Conservation (phyloP, 2,797 vertebrate genomes). For the Propithecus deckenii region DNA sequence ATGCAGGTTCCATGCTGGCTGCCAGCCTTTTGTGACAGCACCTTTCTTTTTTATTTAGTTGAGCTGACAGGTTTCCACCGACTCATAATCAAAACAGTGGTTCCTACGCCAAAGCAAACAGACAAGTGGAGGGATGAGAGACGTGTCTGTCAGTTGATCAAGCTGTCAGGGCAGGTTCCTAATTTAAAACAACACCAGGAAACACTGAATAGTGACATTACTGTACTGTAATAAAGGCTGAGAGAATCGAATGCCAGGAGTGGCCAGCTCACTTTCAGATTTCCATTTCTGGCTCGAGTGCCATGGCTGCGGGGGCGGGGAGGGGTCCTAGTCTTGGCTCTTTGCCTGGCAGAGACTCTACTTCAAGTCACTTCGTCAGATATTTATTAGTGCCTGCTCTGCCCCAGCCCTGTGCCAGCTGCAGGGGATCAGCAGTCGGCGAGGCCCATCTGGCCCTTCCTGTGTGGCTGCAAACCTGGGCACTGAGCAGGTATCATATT, state of each 20-base stretch:
- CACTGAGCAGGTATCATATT: fast-evolving
- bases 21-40: not conserved
- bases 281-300: not conserved
- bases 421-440: not conserved
- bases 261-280: not conserved
- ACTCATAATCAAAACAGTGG: not conserved
- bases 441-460: not conserved
- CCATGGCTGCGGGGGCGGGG: no score
- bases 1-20: not conserved
- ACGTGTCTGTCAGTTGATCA: not conserved
- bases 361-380: not conserved
- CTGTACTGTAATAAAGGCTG: not conserved
- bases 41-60: not conserved
- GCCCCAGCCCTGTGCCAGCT: not conserved
- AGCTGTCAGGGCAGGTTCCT: not conserved
- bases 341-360: not conserved
- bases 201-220: not conserved
- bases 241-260: not conserved
- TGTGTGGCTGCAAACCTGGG: not conserved
- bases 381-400: not conserved
- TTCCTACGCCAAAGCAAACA: not conserved
- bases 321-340: not conserved
- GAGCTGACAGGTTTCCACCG: not conserved
- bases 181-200: not conserved
- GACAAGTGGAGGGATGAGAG: not conserved